Base-by-base conservation (phyloP, 2,797 vertebrate species). In the Darevskia nairensis region DNA sequence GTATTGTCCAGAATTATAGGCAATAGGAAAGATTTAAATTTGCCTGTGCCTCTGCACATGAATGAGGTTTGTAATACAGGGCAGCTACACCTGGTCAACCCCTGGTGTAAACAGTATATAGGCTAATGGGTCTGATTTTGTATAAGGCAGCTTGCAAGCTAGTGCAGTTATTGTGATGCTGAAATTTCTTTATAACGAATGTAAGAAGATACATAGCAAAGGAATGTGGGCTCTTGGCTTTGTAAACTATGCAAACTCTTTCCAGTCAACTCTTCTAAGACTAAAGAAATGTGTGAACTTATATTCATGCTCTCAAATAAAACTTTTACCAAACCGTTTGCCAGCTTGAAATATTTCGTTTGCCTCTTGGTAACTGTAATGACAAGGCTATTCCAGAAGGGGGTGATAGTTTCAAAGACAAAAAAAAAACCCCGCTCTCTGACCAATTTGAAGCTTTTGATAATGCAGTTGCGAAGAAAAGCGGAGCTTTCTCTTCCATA, bases 281-380 rank as follows among this genome's bases (percentile, higher is more conserved):
- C 84, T 86, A 86, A 32, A 39, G 1, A 78, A 86, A 61, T 32
- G 77, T 91, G 41, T 92, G 82, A 90, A 74, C 76, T 84, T 81
- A 44, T 91, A 82, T 85, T 92, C 93, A 91, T 93, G 93, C 78
- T 91, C 85, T 90, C 64, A 96, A 97, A 96, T 97, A 97, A 96
- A 94, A 93, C 27, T 68, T 39, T 79, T 50, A 17, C 91, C 90
- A 9, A 29, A 39, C 27, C 7, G 39, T 85, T 85, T 68, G 15
- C 15, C 25, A 41, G 69, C 23, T 71, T 84, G 41, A 71, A 32
- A 59, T 59, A 39, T 83, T 7, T 77, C 75, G 78, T 75, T 59
- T 82, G 23, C 84, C 55, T 72, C 86, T 93, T 88, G 75, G 19
- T 88, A 86, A 80, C 39, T 94, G 93, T 91, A 91, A 59, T 83